phyloP scores from a whole-genome alignment of 2,797 vertebrate species.

The Pipistrellus kuhlii region DNA sequence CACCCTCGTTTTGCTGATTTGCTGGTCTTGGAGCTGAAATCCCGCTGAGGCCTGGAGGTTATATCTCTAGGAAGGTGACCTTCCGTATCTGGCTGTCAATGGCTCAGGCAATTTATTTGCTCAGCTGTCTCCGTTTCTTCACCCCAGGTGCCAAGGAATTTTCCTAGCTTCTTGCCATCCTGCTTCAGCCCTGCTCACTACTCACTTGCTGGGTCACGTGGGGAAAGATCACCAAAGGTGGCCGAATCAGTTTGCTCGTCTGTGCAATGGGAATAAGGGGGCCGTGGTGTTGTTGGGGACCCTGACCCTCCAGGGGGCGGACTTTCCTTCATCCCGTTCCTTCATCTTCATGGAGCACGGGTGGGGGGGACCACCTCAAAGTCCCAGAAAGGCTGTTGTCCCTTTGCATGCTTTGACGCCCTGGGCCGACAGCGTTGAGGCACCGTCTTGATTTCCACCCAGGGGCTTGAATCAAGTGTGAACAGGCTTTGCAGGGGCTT shows the following conservation, averaged over 20 bases:
- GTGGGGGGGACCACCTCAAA: neutral
- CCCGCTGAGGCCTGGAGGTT: neutral
- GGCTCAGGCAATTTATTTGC: neutral
- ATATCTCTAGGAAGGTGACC: neutral
- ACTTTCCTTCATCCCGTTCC: neutral
- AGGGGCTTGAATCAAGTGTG: neutral
- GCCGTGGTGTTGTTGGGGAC: fast-evolving
- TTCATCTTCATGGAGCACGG: fast-evolving
- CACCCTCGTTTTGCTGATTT: neutral
- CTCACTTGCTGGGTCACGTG: neutral
- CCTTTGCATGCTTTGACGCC: neutral
- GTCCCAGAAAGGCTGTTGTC: neutral
- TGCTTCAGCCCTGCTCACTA: fast-evolving
- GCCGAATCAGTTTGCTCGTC: neutral
- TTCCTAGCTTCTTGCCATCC: neutral
- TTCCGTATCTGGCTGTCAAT: neutral
- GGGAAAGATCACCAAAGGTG: neutral
- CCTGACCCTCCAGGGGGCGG: neutral
- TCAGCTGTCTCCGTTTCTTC: neutral
- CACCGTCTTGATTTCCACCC: fast-evolving
- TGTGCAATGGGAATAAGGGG: neutral
- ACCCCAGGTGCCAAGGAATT: neutral
- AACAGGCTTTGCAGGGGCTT: neutral
- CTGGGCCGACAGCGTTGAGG: fast-evolving
- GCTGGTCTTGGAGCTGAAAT: neutral